Base-by-base conservation (phyloP, 1,140 invertebrate genomes). In the Macrosteles quadrilineatus region DNA sequence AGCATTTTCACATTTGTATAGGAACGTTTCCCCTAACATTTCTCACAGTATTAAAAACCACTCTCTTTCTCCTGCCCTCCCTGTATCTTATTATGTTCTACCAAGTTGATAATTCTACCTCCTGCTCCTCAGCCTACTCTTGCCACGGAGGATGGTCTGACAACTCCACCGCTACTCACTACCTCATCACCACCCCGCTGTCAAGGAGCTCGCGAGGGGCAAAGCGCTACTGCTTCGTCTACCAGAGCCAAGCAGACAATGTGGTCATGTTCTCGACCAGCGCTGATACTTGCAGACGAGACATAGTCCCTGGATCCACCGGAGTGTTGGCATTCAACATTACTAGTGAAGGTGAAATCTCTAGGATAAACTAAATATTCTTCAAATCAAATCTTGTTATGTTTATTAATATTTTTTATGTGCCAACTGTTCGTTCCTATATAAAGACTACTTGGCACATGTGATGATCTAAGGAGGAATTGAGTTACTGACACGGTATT, bases 141-240 rank as follows among this genome's bases (percentile, higher is more conserved):
- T 85, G 84, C 71, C 83, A 84, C 68, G 84, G 83, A 29, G 77
- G 76, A 27, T 85, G 82, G 82, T 77, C 80, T 64, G 82, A 83
- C 23, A 83, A 81, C 65, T 79, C 78, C 14, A 79, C 79, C 6
- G 80, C 78, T 14, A 79, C 79, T 6, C 78, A 77, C 70, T 83
- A 79, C 73, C 75, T 84, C 59, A 81, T 84, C n/a, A 81, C 81
- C 9, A 80, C 82, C 4, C 81, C 82, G 0, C 73, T 79, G 21
- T 78, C 78, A 29, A 75, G 81, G 19, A 74, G 77, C 2, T 81
- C 80, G 0, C 76, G 74, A 17, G 78, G 76, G 2, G 80, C 81
- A 1, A 71, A 78, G n/a, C 73, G 81, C 17, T 82, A 81, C 64
- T 83, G 82, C 68, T 82, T 83, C 71, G 76, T 73, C n/a, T 76